Conservation (phyloP, 2,888 invertebrate genomes). For the Aleiodes testaceus region DNA sequence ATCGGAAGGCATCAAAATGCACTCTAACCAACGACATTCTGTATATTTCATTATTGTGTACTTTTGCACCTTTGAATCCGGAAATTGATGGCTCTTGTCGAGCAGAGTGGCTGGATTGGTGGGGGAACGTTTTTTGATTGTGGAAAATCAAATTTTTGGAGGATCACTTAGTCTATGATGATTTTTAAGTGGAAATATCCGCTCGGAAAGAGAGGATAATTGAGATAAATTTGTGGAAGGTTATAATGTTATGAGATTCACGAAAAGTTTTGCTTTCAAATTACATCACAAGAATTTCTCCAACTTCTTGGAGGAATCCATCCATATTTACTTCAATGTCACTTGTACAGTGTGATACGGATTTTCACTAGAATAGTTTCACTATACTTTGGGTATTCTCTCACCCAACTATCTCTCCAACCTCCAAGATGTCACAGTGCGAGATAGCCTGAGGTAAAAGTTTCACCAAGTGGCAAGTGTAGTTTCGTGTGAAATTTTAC, state of each 20-base stretch:
- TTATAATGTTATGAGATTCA: too few relatives aligned
- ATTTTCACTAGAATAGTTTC: constrained; percentile 26
- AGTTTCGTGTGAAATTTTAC: background rate
- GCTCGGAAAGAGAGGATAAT: too few relatives aligned
- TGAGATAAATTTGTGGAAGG: too few relatives aligned
- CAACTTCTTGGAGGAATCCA: too few relatives aligned
- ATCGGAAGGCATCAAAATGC: constrained; percentile 21
- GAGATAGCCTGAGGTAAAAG: constrained; percentile 31
- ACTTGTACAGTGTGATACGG: background rate
- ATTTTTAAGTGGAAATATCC: too few relatives aligned
- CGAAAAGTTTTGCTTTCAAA: too few relatives aligned
- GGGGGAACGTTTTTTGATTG: too few relatives aligned
- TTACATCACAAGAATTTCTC: too few relatives aligned
- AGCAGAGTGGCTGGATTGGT: background rate
- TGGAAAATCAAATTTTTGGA: too few relatives aligned
- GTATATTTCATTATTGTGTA: background rate
- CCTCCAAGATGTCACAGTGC: constrained; percentile 10
- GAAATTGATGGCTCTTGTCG: constrained; percentile 14
- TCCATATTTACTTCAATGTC: background rate
- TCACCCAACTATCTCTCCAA: constrained; percentile 12
- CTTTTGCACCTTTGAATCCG: background rate
- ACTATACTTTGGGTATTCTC: background rate
- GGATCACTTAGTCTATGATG: too few relatives aligned
- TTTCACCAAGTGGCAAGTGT: constrained; percentile 18
- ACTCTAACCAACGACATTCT: constrained; percentile 6